Conservation (phyloP, 1,140 invertebrate species). For the Drosophila parvula region DNA sequence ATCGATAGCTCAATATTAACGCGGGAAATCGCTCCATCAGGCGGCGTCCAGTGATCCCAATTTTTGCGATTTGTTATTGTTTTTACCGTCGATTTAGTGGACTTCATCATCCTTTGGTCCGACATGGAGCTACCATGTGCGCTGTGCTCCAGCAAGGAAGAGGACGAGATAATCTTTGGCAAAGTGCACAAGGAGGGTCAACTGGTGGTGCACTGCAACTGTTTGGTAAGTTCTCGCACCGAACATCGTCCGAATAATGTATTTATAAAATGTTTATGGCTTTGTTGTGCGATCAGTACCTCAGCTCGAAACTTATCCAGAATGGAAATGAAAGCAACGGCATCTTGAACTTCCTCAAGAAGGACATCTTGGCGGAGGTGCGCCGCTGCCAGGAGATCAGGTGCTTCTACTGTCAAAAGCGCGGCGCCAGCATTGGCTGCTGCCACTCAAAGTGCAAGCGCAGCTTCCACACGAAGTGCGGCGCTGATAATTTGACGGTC, state of each 20-base stretch:
- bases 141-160: constrained; percentile 8
- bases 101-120: too few species aligned
- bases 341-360: constrained; percentile 34
- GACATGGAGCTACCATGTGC: not conserved
- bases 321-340: constrained; percentile 2
- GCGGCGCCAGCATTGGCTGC: constrained; percentile 56
- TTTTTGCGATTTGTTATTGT: too few species aligned
- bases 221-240: constrained; percentile 36
- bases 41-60: not conserved
- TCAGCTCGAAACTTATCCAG: constrained; percentile 56
- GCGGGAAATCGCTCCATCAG: not conserved
- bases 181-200: not conserved
- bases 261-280: not conserved
- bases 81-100: too few species aligned
- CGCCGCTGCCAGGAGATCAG: constrained; percentile 2
- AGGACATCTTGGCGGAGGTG: constrained; percentile 41
- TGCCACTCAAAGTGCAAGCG: constrained; percentile 14
- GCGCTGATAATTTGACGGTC: constrained; percentile 10
- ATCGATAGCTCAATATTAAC: not conserved
- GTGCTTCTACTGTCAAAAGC: constrained; percentile 35
- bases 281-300: constrained; percentile 30
- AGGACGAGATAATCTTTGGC: not conserved
- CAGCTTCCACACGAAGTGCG: constrained; percentile 57
- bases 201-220: constrained; percentile 44
- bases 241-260: too few species aligned